phyloP scores from a whole-genome alignment of 2,113 vertebrate species.

The Prolemur simus region DNA sequence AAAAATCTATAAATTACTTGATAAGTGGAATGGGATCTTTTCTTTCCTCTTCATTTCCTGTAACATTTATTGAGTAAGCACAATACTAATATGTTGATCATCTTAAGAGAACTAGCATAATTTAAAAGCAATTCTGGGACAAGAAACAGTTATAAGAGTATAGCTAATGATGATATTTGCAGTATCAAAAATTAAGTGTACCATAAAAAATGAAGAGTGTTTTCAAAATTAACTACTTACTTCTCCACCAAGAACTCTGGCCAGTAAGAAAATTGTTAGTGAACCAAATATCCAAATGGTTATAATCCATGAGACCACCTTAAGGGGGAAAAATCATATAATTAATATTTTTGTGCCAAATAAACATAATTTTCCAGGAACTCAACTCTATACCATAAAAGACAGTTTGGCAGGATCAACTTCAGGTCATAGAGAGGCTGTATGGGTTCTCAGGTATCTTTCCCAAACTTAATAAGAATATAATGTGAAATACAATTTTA shows the following conservation, averaged over 20 bases:
- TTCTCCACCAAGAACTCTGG: slow-evolving; percentile 98
- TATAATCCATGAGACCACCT: slow-evolving; percentile 99
- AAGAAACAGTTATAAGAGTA: background rate
- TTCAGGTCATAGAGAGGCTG: background rate
- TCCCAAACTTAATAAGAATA: slow-evolving; percentile 29
- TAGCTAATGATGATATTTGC: background rate
- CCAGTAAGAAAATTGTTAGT: slow-evolving; percentile 96
- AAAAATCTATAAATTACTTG: background rate
- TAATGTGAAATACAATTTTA: background rate
- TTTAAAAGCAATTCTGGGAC: slow-evolving; percentile 18
- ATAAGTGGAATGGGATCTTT: background rate
- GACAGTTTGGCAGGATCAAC: background rate
- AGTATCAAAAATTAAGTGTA: slow-evolving; percentile 9
- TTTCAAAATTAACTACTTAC: slow-evolving; percentile 84
- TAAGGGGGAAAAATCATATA: slow-evolving; percentile 52
- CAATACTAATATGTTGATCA: background rate
- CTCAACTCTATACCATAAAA: slow-evolving; percentile 20
- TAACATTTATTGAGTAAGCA: background rate
- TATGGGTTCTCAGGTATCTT: background rate
- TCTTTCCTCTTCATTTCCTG: background rate
- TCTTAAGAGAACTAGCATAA: background rate
- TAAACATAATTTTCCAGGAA: slow-evolving; percentile 34
- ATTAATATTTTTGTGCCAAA: slow-evolving; percentile 24
- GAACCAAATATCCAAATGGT: slow-evolving; percentile 99
- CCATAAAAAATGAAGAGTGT: slow-evolving; percentile 6